These are phyloP conservation scores for Thamnaconus septentrionalis DNA, from an alignment of 2,113 vertebrate genomes.

Conservation along the genomic window DNA sequence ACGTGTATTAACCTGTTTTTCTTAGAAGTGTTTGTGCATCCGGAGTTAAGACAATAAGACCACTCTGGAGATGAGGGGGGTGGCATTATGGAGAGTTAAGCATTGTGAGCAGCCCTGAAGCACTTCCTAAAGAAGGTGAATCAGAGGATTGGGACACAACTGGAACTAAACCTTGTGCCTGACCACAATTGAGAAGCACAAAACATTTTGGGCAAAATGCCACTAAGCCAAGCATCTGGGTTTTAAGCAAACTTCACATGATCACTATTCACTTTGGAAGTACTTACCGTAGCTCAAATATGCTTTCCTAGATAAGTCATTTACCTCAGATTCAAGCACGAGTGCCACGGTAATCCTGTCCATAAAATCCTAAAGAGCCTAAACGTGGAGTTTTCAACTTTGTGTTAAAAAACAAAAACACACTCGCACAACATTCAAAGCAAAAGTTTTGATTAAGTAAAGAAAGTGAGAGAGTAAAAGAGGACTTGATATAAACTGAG, in stretches of 20 bases:
- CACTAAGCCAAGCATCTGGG: constrained; percentile 71
- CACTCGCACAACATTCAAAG: background rate
- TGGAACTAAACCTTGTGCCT: constrained; percentile 74
- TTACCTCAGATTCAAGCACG: constrained; percentile 40
- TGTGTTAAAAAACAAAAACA: constrained; percentile 11
- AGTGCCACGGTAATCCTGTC: constrained; percentile 31
- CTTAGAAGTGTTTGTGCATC: constrained; percentile 40
- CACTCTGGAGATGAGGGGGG: constrained; percentile 71
- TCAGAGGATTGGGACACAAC: constrained; percentile 76
- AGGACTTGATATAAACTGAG: background rate
- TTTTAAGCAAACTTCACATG: constrained; percentile 65
- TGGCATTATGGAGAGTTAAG: constrained; percentile 72
- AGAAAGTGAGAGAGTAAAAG: constrained; percentile 13
- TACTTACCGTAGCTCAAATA: constrained; percentile 43
- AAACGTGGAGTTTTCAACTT: constrained; percentile 9
- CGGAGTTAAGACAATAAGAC: constrained; percentile 73
- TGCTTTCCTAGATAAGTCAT: constrained; percentile 32
- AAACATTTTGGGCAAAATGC: constrained; percentile 68
- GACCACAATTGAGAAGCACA: constrained; percentile 68
- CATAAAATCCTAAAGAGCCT: constrained; percentile 17
- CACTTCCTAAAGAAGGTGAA: constrained; percentile 77
- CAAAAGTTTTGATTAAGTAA: background rate
- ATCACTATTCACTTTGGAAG: constrained; percentile 67
- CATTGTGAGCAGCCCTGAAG: constrained; percentile 73
- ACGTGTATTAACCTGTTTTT: constrained; percentile 70